A percentile compares a stretch with the other conserved stretches of the same genome.
Evolutionary conservation across 2,113 vertebrate genomes (phyloP).

Genomic region (Struthidea cinerea): DNA sequence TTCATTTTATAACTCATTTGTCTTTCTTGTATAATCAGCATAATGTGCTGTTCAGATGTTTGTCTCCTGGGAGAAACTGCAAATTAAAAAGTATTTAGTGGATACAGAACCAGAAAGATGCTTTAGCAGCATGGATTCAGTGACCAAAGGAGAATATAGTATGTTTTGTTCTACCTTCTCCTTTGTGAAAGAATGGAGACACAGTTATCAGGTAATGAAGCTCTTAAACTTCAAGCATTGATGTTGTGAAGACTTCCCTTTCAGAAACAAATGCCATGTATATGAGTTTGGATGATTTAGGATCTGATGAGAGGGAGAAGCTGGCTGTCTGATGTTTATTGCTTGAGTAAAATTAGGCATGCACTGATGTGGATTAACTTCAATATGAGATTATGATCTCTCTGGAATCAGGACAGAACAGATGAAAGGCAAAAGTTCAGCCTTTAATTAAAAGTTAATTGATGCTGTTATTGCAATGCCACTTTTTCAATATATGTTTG

Average conservation of each 20-base stretch:
- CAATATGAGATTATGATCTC: neutral
- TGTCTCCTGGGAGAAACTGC: neutral
- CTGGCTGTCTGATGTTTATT: neutral
- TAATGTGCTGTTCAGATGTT: neutral
- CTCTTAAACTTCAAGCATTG: neutral
- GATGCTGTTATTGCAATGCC: constrained; percentile 3
- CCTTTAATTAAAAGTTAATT: constrained; percentile 61
- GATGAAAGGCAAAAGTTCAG: constrained; percentile 41
- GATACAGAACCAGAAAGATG: neutral
- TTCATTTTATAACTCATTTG: neutral
- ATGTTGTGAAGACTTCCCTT: neutral
- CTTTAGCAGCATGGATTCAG: neutral
- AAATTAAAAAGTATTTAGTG: neutral
- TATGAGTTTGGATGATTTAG: neutral
- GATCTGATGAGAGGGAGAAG: neutral
- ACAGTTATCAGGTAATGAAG: neutral
- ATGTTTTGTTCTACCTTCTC: neutral
- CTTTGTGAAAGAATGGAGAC: neutral
- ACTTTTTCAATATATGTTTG: constrained; percentile 26
- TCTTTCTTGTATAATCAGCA: neutral
- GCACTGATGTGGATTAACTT: neutral
- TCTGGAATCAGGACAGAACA: constrained; percentile 12
- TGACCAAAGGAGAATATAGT: neutral
- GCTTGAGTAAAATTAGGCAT: neutral
- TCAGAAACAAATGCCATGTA: neutral